These are phyloP conservation scores for Charaxes varanes DNA, from an alignment of 1,140 invertebrate species.

Conservation along the genomic window DNA sequence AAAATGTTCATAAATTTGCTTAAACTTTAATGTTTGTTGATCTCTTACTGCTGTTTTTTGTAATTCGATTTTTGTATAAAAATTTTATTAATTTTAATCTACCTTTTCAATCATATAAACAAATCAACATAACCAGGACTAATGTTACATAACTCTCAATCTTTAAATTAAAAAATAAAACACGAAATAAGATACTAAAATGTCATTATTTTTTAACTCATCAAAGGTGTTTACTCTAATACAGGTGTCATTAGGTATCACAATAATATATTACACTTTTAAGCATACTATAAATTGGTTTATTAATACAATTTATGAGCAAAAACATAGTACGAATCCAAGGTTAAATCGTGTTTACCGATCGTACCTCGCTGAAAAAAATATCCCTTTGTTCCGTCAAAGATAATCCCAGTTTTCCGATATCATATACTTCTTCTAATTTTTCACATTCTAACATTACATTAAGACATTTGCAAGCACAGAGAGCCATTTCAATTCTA, in stretches of 20 bases:
- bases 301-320: slow-evolving; percentile 10
- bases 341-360: slow-evolving; percentile 68
- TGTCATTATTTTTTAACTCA: slow-evolving; percentile 6
- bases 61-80: too few species aligned
- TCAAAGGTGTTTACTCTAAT: too few species aligned
- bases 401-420: slow-evolving; percentile 63
- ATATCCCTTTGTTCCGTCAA: slow-evolving; percentile 69
- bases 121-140: not conserved
- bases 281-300: not conserved
- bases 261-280: not conserved
- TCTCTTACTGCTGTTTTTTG: too few species aligned
- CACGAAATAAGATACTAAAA: slow-evolving; percentile 1
- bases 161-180: slow-evolving; percentile 8
- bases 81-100: too few species aligned
- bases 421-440: slow-evolving; percentile 55
- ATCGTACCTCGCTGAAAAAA: slow-evolving; percentile 71
- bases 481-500: slow-evolving; percentile 54
- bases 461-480: slow-evolving; percentile 70
- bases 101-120: slow-evolving; percentile 1
- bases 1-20: too few species aligned
- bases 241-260: not conserved
- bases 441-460: slow-evolving; percentile 62
- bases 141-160: slow-evolving; percentile 10
- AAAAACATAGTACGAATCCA: slow-evolving; percentile 49
- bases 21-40: too few species aligned